Percentiles rank a stretch among this genome's conserved stretches.
These are phyloP conservation scores for Drosophila lowei DNA, from an alignment of 1,140 invertebrate species.

Conservation along the genomic window DNA sequence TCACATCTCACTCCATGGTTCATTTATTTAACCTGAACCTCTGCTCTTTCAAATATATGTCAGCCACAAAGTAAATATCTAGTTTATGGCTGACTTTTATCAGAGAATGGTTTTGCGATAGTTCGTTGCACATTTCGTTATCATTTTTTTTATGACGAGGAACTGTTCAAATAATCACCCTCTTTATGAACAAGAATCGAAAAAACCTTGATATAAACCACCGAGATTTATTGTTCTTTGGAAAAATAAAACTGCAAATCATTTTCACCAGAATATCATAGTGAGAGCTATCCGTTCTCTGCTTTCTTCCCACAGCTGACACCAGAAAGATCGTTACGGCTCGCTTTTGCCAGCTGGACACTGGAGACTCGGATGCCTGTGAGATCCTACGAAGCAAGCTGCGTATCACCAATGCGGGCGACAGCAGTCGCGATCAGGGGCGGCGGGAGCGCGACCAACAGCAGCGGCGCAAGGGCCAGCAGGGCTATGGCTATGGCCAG, in stretches of 20 bases:
- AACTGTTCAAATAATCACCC: too few species aligned
- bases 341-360: slow-evolving; percentile 78
- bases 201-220: too few species aligned
- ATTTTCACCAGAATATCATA: neutral
- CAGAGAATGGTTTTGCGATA: neutral
- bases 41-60: neutral
- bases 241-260: neutral
- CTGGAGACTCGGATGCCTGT: slow-evolving; percentile 76
- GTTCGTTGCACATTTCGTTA: neutral
- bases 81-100: slow-evolving; percentile 9
- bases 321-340: slow-evolving; percentile 69
- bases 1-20: neutral
- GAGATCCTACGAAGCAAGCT: slow-evolving; percentile 64
- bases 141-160: neutral
- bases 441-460: slow-evolving; percentile 44
- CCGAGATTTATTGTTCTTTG: too few species aligned
- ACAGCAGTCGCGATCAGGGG: slow-evolving; percentile 29
- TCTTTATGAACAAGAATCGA: too few species aligned
- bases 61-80: neutral
- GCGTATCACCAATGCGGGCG: slow-evolving; percentile 31
- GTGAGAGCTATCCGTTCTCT: neutral
- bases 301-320: slow-evolving; percentile 32
- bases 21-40: neutral
- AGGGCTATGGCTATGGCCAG: slow-evolving; percentile 40
- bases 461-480: slow-evolving; percentile 46